These are phyloP conservation scores for Drosophila engyochracea DNA, from an alignment of 2,888 invertebrate species.

Conservation along the genomic window DNA sequence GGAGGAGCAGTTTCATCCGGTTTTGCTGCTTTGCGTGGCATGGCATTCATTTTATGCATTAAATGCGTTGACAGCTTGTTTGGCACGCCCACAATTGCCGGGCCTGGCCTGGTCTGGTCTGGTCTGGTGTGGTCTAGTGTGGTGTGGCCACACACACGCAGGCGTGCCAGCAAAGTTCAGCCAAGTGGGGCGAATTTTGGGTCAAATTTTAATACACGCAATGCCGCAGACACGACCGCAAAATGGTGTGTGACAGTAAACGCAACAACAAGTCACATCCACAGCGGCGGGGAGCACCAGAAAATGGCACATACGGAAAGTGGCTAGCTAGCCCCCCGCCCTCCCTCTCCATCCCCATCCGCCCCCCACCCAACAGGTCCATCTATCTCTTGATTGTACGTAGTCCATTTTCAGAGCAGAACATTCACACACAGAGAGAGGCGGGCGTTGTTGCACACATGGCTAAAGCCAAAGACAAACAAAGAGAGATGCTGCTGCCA, in stretches of 20 bases:
- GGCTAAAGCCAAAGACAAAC: slow-evolving; percentile 36
- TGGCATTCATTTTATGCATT: slow-evolving; percentile 59
- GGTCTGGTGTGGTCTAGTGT: background rate
- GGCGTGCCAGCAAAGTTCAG: slow-evolving; percentile 37
- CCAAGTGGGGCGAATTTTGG: slow-evolving; percentile 43
- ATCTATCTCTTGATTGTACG: background rate
- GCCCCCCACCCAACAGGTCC: background rate
- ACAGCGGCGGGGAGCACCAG: slow-evolving; percentile 13
- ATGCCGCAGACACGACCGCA: slow-evolving; percentile 71
- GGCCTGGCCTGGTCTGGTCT: background rate
- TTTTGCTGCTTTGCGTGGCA: slow-evolving; percentile 13
- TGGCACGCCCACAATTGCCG: slow-evolving; percentile 48
- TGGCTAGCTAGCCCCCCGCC: slow-evolving; percentile 27
- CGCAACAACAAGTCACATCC: slow-evolving; percentile 21
- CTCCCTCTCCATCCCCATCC: background rate
- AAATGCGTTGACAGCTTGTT: slow-evolving; percentile 64
- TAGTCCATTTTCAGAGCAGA: slow-evolving; percentile 13
- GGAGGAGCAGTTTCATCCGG: slow-evolving; percentile 4
- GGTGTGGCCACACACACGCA: slow-evolving; percentile 22
- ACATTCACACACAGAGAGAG: slow-evolving; percentile 1
- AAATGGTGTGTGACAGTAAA: slow-evolving; percentile 55
- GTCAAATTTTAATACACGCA: slow-evolving; percentile 70
- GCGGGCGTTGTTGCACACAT: slow-evolving; percentile 33
- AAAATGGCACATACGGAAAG: slow-evolving; percentile 52
- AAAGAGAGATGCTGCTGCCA: slow-evolving; percentile 24